Evolutionary conservation across 2,888 invertebrate genomes (phyloP), one percentile per base, ranked within the genome.

Genomic region (Drosophila meridiana): DNA sequence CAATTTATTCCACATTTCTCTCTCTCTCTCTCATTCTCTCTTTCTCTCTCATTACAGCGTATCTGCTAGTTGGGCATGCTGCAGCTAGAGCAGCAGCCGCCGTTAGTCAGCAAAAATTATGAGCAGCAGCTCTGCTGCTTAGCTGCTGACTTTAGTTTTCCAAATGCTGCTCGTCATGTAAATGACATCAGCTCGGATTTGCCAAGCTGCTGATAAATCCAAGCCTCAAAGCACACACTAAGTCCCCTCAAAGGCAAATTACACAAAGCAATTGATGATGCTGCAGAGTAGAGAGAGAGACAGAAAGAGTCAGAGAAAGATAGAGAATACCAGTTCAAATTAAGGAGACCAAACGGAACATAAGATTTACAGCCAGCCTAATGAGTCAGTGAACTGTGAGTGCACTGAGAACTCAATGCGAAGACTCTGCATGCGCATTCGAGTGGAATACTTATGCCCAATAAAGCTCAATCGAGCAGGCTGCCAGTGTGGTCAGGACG

Each of bases 101-200:
- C 26, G 50, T 60, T 60, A 86, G 64, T 85, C 89, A 88, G 89
- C 90, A 71, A 40, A 40, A 87, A 86, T 73, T 64, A 68, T 36
- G 45, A 66, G n/a, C 59, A 60, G 56, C 42, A 48, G 47, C 48
- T 58, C 36, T 47, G 26, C 56, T 52, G n/a, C 45, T 76, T 11
- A 52, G 50, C 68, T 68, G 47, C 56, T 69, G 76, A 59, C 55
- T 80, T 61, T 36, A 59, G 56, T 59, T 69, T 69, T 66, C n/a
- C 42, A 88, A 89, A 85, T 67, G 73, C 59, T 53, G 69, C 83
- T 74, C 28, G 83, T 88, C 86, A 88, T 76, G 74, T 70, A 75
- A 81, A 82, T 84, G 89, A 84, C 90, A 81, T 89, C 78, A 84
- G 88, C 68, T 61, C 34, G 57, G 68, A 43, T 47, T 75, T 57